Evolutionary conservation across 2,113 vertebrate genomes (phyloP), one percentile per base, ranked within the genome.

Genomic region (Megaceryle torquata): DNA sequence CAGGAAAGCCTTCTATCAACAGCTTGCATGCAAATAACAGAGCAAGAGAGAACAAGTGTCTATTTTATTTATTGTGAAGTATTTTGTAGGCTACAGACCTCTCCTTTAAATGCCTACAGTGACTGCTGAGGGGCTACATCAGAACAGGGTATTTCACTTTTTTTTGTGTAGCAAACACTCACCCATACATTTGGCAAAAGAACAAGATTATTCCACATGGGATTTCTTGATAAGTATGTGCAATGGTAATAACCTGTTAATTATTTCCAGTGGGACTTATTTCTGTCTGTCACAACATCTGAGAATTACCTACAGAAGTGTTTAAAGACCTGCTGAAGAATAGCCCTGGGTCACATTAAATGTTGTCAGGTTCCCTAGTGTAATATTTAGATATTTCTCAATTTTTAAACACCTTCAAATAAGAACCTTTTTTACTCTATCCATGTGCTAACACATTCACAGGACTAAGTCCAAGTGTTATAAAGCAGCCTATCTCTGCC

Each of bases 401-500:
- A 89, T n/a, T 95, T 95, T 95, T 61, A 94, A 88, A 82, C 61
- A 56, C 16, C 61, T 95, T 92, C 82, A 88, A 16, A 82, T 28
- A 78, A 75, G 80, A 53, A 39, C 15, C 4, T 3, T 31, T 77
- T 88, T 79, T 44, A 69, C 80, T 67, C 92, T 85, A 96, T 82
- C 95, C 74, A 15, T 43, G 9, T 86, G 59, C 81, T 93, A 96
- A 89, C 81, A 95, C 31, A 57, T 63, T 74, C 83, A 31, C 81
- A 82, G 95, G 68, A 85, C 96, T 79, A 96, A 96, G 96, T 94
- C 92, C 96, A 89, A 72, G 70, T 25, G 63, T 41, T 46, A 84
- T 75, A 86, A 93, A 96, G 9, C 39, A 69, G 72, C 48, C 1
- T 61, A 80, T 63, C 81, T 87, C 75, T 82, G 70, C 26, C 51